Conservation (phyloP, 2,113 vertebrate genomes). For the Psittacula cyanocephala region DNA sequence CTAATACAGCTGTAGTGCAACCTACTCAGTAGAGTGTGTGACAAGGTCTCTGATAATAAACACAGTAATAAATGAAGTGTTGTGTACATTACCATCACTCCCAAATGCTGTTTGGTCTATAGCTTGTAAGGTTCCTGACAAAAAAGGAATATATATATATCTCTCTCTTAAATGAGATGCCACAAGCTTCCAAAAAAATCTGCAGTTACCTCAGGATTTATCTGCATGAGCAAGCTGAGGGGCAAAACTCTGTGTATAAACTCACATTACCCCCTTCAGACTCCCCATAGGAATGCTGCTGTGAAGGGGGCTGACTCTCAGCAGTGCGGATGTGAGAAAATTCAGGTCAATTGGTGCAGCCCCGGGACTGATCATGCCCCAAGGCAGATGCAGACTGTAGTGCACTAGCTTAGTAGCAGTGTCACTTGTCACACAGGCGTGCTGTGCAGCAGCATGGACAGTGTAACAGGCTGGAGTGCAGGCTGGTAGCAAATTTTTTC, state of each 20-base stretch:
- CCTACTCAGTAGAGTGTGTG: background rate
- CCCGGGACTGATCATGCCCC: background rate
- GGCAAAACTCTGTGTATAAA: background rate
- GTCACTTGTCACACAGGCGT: background rate
- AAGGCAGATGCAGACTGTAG: background rate
- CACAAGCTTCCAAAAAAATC: background rate
- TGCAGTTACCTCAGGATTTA: background rate
- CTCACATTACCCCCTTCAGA: background rate
- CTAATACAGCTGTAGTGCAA: background rate
- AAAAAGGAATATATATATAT: background rate
- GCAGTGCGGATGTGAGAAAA: background rate
- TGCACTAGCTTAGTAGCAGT: background rate
- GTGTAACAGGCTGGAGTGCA: background rate
- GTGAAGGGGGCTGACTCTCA: background rate
- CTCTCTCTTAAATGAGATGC: background rate
- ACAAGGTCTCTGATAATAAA: conserved; percentile 3
- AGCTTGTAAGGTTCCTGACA: background rate
- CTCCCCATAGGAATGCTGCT: background rate
- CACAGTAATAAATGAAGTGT: background rate
- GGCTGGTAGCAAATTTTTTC: background rate
- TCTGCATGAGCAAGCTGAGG: background rate
- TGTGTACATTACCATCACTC: background rate
- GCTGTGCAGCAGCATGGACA: background rate
- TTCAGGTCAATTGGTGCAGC: background rate
- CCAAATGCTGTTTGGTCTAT: background rate